Base-by-base conservation (phyloP, 2,797 vertebrate genomes). In the Sebastes matsubarae region DNA sequence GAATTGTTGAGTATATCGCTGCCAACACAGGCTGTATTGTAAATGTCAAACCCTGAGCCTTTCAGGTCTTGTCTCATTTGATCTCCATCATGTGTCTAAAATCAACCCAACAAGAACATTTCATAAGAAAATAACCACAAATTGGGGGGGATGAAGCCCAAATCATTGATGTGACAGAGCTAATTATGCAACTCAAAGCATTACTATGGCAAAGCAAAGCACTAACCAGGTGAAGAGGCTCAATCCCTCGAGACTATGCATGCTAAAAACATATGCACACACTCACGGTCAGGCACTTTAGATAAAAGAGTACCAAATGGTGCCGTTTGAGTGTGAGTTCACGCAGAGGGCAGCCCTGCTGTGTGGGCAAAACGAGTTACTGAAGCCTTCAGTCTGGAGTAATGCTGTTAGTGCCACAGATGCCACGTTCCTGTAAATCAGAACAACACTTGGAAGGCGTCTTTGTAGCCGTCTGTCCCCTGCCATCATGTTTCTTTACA, bases 41-140 rank as follows among this genome's bases (percentile, higher is more conserved):
- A 85, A 79, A 87, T 73, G 87, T 83, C 78, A 81, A 54, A 69
- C 36, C 7, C 25, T 30, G 36, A 77, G 69, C 70, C 64, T 79
- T 65, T 81, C 72, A 72, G 74, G 74, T 72, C 77, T 61, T 8
- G 65, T 74, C 59, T 68, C 12, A 29, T 85, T 72, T 83, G 68
- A 72, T 86, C 73, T 38, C 73, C 36, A 24, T 75, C 68, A 36
- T 72, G 74, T 57, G 65, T 72, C 22, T 59, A 27, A 61, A 27
- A 67, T 36, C 20, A 61, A 27, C 50, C 14, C 24, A 25, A 52
- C 59, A 18, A 54, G 46, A 30, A 22, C n/a, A 68, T 32, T n/a
- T 22, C 46, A 54, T 68, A 2, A 42, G 18, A 32, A 68, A 68
- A 52, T 52, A 30, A 29, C 24, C 24, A 67, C 14, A 20, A 12